phyloP scores from a whole-genome alignment of 2,797 vertebrate species.

The Pipistrellus pygmaeus region DNA sequence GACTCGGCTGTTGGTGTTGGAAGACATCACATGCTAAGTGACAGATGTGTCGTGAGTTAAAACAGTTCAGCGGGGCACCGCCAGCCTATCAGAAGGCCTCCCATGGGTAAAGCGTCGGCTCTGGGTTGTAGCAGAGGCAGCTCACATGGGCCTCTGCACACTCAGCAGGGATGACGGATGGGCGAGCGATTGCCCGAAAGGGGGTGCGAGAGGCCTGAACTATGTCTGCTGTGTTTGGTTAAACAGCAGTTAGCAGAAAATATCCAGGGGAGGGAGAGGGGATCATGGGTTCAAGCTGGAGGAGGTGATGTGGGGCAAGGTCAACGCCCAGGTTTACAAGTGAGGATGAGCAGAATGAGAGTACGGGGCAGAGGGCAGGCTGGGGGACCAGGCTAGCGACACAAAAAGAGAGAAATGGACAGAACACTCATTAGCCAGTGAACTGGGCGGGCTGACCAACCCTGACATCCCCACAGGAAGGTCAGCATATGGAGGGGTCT shows the following conservation, averaged over 20 bases:
- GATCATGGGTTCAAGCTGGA: not conserved
- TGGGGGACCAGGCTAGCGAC: not conserved
- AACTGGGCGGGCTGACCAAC: not conserved
- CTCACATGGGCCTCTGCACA: not conserved
- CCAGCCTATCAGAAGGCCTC: not conserved
- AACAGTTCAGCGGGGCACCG: not conserved
- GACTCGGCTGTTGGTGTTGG: not conserved
- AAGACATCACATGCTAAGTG: not conserved
- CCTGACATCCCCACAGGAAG: not conserved
- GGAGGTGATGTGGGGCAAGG: accelerated
- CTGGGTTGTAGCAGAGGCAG: not conserved
- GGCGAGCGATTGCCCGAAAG: not conserved
- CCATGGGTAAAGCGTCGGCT: not conserved
- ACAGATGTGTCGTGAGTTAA: not conserved
- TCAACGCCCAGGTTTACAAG: not conserved
- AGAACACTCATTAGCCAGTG: not conserved
- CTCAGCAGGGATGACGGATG: not conserved
- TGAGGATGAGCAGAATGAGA: not conserved
- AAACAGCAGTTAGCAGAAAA: not conserved
- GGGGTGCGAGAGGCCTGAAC: not conserved
- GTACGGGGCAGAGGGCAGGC: not conserved
- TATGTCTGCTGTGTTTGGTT: not conserved
- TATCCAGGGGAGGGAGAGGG: not conserved
- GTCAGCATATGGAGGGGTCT: not conserved
- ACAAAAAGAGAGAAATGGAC: not conserved